Evolutionary conservation across 2,797 vertebrate genomes (phyloP), one percentile per base, ranked within the genome.

Genomic region (Malurus leucopterus): DNA sequence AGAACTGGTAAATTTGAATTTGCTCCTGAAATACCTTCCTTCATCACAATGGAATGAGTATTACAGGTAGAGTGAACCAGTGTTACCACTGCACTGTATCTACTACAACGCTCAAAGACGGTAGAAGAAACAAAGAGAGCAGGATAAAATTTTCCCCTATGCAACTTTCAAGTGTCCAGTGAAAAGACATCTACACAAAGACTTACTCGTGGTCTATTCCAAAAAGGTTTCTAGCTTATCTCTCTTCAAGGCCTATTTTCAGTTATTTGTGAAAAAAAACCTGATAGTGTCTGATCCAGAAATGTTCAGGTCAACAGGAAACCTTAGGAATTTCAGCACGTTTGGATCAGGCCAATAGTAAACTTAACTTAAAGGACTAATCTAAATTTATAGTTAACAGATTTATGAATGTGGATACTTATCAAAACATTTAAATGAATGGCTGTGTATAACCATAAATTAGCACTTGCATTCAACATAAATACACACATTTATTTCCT

Each of bases 341-440:
- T 71, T 83, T 90, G 64, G 68, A 76, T 71, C 49, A 79, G 29
- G 6, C 15, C 81, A 80, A 29, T 7, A 32, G n/a, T 26, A 91
- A 75, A 88, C 20, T 61, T 82, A 75, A 88, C 20, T 61, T 82
- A 61, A 77, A 69, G 55, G 50, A 74, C 47, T 74, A 65, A 72
- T 41, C n/a, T 58, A 74, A 86, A 78, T 36, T 78, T 85, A 75
- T 30, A 87, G 59, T 84, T 77, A 90, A 49, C 70, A 91, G 84
- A 91, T 85, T 73, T 86, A 72, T 34, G 65, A 79, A 34, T 57
- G 38, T 49, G 80, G 91, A 91, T 59, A 77, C 58, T 71, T 77
- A 58, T 15, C 51, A 80, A 86, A 84, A 93, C 44, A 32, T 79
- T 84, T 68, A 72, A 83, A 57, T 6, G 27, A 84, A 88, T 3